A percentile compares a stretch with the other conserved stretches of the same genome.
Conservation (phyloP, 2,113 vertebrate genomes). For the Malurus elegans region DNA sequence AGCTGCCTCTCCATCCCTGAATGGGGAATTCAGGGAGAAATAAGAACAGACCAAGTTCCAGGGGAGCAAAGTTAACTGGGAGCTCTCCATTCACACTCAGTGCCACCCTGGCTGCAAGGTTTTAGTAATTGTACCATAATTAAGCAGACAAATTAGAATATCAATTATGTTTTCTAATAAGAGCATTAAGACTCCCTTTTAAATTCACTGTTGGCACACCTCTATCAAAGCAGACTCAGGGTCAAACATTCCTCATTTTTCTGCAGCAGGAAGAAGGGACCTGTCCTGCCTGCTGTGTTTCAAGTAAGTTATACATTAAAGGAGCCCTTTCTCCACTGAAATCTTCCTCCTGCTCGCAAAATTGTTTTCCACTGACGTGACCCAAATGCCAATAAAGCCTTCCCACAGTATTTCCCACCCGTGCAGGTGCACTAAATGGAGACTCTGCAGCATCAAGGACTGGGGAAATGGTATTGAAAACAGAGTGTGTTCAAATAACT, state of each 20-base stretch:
- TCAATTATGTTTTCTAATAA: background rate
- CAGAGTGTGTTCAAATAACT: background rate
- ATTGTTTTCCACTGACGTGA: background rate
- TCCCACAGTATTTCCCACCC: background rate
- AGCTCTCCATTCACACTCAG: background rate
- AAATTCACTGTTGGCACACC: background rate
- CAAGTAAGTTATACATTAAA: background rate
- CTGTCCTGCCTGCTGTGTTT: background rate
- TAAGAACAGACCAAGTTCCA: background rate
- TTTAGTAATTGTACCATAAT: background rate
- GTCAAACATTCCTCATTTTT: background rate
- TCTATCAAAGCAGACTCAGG: background rate
- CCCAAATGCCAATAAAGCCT: background rate
- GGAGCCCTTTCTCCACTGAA: background rate
- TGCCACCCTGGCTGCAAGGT: background rate
- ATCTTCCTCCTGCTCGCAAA: background rate
- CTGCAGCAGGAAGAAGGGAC: background rate
- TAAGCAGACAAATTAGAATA: background rate
- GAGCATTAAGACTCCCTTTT: background rate
- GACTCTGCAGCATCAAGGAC: background rate
- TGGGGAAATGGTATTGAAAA: background rate
- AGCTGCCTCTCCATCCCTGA: background rate
- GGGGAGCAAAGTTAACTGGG: accelerated
- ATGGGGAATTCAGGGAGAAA: accelerated
- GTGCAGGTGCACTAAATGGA: background rate